phyloP scores from a whole-genome alignment of 2,113 vertebrate genomes.

The Indicator indicator region DNA sequence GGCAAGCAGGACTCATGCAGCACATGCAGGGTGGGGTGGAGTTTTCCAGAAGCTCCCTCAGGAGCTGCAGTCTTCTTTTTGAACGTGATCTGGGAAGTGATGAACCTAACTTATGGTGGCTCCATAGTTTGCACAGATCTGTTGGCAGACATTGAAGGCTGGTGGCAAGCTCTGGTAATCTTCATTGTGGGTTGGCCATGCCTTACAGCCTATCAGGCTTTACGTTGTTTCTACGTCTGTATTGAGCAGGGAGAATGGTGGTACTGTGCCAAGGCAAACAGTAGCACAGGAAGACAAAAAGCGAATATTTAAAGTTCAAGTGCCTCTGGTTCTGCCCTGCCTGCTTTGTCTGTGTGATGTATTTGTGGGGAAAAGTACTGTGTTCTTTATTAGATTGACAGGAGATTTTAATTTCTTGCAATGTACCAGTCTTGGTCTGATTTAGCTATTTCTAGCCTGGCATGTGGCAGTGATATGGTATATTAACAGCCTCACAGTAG shows the following conservation, averaged over 20 bases:
- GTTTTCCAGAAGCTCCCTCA: not conserved
- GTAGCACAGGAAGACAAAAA: not conserved
- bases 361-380: not conserved
- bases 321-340: not conserved
- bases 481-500: not conserved
- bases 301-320: not conserved
- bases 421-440: not conserved
- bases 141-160: not conserved
- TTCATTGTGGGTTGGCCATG: not conserved
- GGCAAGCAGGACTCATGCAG: rapidly evolving
- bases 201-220: not conserved
- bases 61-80: not conserved
- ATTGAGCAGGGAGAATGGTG: not conserved
- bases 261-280: rapidly evolving
- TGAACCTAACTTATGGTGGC: rapidly evolving
- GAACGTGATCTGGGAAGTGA: not conserved
- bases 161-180: not conserved
- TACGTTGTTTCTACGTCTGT: not conserved
- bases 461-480: not conserved
- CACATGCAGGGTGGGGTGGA: not conserved
- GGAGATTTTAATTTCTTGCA: not conserved
- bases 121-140: not conserved
- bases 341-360: not conserved
- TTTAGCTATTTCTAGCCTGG: not conserved
- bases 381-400: not conserved